Evolutionary conservation across 2,888 invertebrate genomes (phyloP), one percentile per base, ranked within the genome.

Genomic region (Melolontha melolontha): DNA sequence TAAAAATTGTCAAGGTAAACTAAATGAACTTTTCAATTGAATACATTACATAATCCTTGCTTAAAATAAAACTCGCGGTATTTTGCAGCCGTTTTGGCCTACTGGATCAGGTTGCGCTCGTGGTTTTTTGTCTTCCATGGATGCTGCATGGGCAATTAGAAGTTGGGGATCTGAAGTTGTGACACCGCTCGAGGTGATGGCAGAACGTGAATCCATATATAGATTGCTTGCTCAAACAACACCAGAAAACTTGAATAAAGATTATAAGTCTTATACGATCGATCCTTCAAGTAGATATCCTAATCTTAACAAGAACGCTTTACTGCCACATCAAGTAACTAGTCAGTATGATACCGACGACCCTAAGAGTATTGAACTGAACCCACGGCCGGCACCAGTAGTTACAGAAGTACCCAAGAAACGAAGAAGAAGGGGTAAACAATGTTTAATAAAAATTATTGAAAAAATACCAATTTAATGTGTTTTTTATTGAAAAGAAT

Each of bases 71-170:
- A 22, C 4, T 22, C 6, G 49, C 67, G 69, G 29, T 71, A 74
- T 74, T 71, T 83, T 84, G 1, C 76, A 90, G 88, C 96, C 96
- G 0, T 99, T 99, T 84, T 99, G 99, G 98, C 99, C 98, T 5
- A 98, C 97, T 0, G 99, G 99, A 0, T 97, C 97, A 2, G 99
- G 99, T 0, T 97, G 97, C 85, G 98, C 98, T 0, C 89, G 98
- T 66, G 98, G 98, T 11, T 98, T 98, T 83, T 87, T 99, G 1
- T 96, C 97, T 16, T 95, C 96, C 2, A 88, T 98, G 83, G 98
- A 99, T 85, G 94, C 97, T 0, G 96, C 95, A 11, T 99, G 98
- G 96, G 94, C 96, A 71, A 91, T 98, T 68, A 89, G 76, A 69
- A 86, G 92, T 67, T 97, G 95, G 93, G 90, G 92, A 0, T 85